Percentiles rank a stretch among this genome's conserved stretches.
These are phyloP conservation scores for Chroicocephalus ridibundus DNA, from an alignment of 2,113 vertebrate species.

Conservation along the genomic window DNA sequence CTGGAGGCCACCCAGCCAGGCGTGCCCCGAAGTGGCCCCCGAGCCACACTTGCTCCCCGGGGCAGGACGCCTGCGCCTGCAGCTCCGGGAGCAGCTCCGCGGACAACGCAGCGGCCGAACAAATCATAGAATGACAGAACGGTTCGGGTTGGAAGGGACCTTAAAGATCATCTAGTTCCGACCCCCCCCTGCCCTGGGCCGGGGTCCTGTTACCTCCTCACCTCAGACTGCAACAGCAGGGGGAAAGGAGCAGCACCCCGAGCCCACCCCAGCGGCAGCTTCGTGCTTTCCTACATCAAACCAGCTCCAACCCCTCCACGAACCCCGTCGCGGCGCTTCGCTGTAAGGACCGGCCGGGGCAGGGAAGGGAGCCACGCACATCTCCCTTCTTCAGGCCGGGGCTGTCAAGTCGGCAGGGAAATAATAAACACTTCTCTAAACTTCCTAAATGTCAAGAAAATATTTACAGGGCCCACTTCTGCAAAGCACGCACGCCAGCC, in stretches of 20 bases:
- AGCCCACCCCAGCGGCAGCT: background rate
- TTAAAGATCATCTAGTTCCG: too few relatives aligned
- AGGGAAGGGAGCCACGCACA: background rate
- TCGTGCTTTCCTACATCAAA: background rate
- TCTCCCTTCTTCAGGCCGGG: background rate
- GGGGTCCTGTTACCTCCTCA: fast-evolving
- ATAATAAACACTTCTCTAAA: background rate
- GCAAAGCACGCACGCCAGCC: background rate
- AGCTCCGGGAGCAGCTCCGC: background rate
- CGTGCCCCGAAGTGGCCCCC: background rate
- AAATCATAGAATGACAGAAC: background rate
- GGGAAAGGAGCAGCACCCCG: background rate
- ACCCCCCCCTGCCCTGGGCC: too few relatives aligned
- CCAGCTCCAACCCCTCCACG: background rate
- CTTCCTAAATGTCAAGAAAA: slow-evolving; percentile 49
- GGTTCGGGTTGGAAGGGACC: too few relatives aligned
- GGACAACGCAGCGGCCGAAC: background rate
- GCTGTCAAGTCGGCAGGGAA: background rate
- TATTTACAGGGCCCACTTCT: slow-evolving; percentile 20
- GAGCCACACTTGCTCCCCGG: fast-evolving
- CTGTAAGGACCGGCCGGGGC: fast-evolving
- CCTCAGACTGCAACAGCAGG: background rate
- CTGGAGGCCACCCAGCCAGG: background rate
- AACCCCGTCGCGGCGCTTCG: fast-evolving
- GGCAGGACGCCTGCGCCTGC: background rate